A percentile compares a stretch with the other conserved stretches of the same genome.
Evolutionary conservation across 2,113 vertebrate species (phyloP).

Genomic region (Epinephelus moara): DNA sequence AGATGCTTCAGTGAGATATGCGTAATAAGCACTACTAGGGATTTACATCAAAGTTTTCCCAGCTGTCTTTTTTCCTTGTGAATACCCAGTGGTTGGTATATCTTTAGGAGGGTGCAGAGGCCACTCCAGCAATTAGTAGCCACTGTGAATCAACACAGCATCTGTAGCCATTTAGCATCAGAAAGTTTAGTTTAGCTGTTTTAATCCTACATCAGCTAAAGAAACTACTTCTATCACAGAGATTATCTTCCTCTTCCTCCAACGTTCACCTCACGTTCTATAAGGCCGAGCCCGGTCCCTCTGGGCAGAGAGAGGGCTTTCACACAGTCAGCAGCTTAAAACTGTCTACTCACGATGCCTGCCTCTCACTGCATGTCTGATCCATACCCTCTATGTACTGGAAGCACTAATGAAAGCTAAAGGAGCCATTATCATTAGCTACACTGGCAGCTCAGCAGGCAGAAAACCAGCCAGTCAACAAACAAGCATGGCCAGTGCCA

Average conservation of each 20-base stretch:
- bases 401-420: constrained; percentile 1
- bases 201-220: not conserved
- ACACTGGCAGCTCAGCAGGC: constrained; percentile 5
- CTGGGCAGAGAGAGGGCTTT: constrained; percentile 13
- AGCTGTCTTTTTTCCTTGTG: not conserved
- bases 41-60: constrained; percentile 3
- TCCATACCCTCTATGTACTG: constrained; percentile 14
- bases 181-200: not conserved
- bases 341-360: constrained; percentile 39
- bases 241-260: not conserved
- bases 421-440: constrained; percentile 27
- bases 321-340: constrained; percentile 63
- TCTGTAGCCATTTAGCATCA: not conserved
- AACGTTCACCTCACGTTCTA: not conserved
- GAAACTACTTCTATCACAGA: not conserved
- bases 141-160: not conserved
- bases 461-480: constrained; percentile 4
- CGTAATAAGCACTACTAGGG: constrained; percentile 28
- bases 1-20: not conserved
- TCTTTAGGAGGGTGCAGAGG: not conserved
- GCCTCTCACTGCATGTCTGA: constrained; percentile 16
- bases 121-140: not conserved
- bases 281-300: not conserved
- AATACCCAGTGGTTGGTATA: not conserved
- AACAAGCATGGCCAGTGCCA: constrained; percentile 1